Evolutionary conservation across 2,888 invertebrate genomes (phyloP).

Genomic region (Drosophila algonquin): DNA sequence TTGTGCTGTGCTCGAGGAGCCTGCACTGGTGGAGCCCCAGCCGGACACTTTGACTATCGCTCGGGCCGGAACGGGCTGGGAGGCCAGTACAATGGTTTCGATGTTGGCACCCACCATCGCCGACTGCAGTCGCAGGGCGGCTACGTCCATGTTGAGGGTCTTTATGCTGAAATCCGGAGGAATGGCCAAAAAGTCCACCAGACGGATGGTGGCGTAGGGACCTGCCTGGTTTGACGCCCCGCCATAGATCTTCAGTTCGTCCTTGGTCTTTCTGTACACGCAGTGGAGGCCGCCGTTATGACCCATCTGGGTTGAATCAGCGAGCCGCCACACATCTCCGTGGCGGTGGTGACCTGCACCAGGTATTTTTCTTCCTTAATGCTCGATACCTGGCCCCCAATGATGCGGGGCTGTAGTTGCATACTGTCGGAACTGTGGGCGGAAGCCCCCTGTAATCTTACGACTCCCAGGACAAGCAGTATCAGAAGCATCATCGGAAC

Average conservation of each 20-base stretch:
- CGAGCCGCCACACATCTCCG: constrained; percentile 66
- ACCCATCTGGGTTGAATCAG: constrained; percentile 66
- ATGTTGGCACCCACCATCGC: constrained; percentile 62
- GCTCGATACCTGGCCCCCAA: constrained; percentile 53
- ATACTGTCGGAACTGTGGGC: background rate
- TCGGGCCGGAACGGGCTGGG: constrained; percentile 50
- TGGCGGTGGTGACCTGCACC: constrained; percentile 53
- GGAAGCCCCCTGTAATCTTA: background rate
- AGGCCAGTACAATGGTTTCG: constrained; percentile 61
- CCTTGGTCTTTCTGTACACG: constrained; percentile 31
- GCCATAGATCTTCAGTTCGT: constrained; percentile 51
- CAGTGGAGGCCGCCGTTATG: constrained; percentile 75
- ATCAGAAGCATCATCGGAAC: constrained; percentile 13
- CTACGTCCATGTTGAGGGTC: constrained; percentile 70
- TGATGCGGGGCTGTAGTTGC: constrained; percentile 54
- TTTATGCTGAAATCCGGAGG: constrained; percentile 55
- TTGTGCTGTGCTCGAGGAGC: constrained; percentile 45
- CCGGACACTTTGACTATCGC: constrained; percentile 60
- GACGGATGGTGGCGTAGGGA: constrained; percentile 29
- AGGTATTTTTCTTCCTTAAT: constrained; percentile 61
- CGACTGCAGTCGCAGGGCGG: constrained; percentile 59
- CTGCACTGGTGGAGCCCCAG: constrained; percentile 56
- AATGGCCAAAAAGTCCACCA: constrained; percentile 40
- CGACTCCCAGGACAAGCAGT: background rate
- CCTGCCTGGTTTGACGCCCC: constrained; percentile 56